Evolutionary conservation across 2,113 vertebrate species (phyloP).

Genomic region (Naja naja): DNA sequence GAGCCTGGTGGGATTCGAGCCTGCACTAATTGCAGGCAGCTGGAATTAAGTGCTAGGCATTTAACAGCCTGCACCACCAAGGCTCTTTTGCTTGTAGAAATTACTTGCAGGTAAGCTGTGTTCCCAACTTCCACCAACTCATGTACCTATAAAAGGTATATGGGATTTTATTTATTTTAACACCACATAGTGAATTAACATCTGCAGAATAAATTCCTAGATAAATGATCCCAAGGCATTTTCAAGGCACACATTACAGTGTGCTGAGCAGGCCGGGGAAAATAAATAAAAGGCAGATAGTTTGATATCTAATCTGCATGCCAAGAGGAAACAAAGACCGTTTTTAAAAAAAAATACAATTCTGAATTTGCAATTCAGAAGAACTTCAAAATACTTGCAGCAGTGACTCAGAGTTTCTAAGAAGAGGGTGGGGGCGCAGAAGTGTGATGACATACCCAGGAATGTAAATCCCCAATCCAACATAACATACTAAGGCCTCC

Average conservation of each 20-base stretch:
- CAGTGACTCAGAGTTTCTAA: conserved; percentile 43
- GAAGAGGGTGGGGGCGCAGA: rapidly evolving
- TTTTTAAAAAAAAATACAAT: conserved; percentile 14
- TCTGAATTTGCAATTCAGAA: neutral
- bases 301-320: neutral
- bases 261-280: neutral
- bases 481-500: conserved; percentile 31
- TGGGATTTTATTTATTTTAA: neutral
- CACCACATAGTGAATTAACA: neutral
- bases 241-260: neutral
- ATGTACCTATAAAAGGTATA: neutral
- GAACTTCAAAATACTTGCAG: neutral
- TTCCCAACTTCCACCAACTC: neutral
- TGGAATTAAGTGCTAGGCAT: too few species aligned
- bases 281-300: conserved; percentile 30
- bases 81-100: rapidly evolving
- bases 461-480: conserved; percentile 25
- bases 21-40: too few species aligned
- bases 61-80: too few species aligned
- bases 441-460: neutral
- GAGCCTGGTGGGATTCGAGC: too few species aligned
- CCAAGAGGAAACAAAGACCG: neutral
- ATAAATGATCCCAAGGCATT: conserved; percentile 11
- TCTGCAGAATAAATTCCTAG: neutral
- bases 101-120: neutral